phyloP scores from a whole-genome alignment of 2,888 invertebrate species.

The Synanthedon myopaeformis region DNA sequence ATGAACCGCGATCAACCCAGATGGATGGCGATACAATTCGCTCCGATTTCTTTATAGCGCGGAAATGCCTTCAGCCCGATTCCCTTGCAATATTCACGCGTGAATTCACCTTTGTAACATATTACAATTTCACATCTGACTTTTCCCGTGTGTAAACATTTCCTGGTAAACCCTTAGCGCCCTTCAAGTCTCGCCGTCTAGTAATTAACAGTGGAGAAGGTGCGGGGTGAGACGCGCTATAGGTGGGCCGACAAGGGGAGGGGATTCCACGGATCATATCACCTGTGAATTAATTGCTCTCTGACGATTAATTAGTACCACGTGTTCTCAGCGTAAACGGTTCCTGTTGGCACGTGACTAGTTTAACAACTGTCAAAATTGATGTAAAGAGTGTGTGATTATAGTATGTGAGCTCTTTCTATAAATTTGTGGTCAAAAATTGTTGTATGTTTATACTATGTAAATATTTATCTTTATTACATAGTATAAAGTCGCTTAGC shows the following conservation, averaged over 20 bases:
- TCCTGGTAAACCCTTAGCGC: slow-evolving; percentile 31
- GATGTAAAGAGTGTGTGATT: background rate
- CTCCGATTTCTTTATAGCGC: slow-evolving; percentile 11
- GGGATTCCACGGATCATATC: slow-evolving; percentile 52
- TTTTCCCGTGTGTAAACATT: slow-evolving; percentile 4
- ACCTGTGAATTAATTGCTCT: slow-evolving; percentile 61
- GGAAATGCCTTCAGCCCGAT: background rate
- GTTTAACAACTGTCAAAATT: slow-evolving; percentile 2
- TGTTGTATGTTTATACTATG: too few species aligned
- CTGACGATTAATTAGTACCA: slow-evolving; percentile 62
- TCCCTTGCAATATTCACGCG: background rate
- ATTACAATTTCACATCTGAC: background rate
- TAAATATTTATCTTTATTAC: too few species aligned
- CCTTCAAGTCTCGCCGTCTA: slow-evolving; percentile 41
- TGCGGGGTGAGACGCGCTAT: slow-evolving; percentile 15
- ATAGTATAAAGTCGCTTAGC: background rate
- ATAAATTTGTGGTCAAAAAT: too few species aligned
- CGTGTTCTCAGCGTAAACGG: slow-evolving; percentile 34
- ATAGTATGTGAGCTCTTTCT: too few species aligned
- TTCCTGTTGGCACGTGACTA: slow-evolving; percentile 23
- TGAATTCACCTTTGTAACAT: background rate
- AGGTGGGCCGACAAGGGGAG: slow-evolving; percentile 12
- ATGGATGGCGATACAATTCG: slow-evolving; percentile 55
- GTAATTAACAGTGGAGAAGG: slow-evolving; percentile 35
- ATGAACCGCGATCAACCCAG: slow-evolving; percentile 53